A percentile compares a stretch with the other conserved stretches of the same genome.
Conservation (phyloP, 2,888 invertebrate genomes). For the Chesias legatella region DNA sequence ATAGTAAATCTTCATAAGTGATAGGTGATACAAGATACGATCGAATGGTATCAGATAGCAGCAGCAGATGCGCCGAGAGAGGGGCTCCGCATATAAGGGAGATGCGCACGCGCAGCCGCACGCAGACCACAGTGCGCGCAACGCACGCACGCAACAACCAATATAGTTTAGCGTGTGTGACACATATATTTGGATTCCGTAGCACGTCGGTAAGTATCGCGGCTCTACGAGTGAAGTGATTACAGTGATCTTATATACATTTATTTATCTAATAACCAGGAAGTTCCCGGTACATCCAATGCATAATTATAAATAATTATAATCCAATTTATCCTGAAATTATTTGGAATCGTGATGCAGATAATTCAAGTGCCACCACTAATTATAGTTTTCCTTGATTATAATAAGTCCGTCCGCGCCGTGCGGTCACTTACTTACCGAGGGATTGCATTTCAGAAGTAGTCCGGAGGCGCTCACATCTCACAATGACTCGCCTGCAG, state of each 20-base stretch:
- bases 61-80: constrained; percentile 33
- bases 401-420: constrained; percentile 8
- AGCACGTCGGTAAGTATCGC: constrained; percentile 28
- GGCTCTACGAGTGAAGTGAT: constrained; percentile 12
- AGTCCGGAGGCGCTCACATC: constrained; percentile 33
- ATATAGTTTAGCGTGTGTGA: constrained; percentile 14
- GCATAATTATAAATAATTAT: constrained; percentile 1
- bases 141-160: constrained; percentile 22
- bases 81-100: constrained; percentile 58
- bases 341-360: constrained; percentile 24
- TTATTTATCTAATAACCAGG: constrained; percentile 2
- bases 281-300: background rate
- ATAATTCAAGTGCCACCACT: constrained; percentile 21
- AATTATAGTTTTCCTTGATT: constrained; percentile 14
- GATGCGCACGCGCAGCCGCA: constrained; percentile 43
- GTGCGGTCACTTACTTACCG: constrained; percentile 19
- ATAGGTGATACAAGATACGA: constrained; percentile 23
- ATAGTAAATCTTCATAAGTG: constrained; percentile 21
- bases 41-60: constrained; percentile 22
- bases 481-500: constrained; percentile 44
- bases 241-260: constrained; percentile 6
- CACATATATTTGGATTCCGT: constrained; percentile 18
- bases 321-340: constrained; percentile 10
- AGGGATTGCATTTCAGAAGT: constrained; percentile 34
- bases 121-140: constrained; percentile 47